Evolutionary conservation across 2,888 invertebrate species (phyloP).

Genomic region (Micropterix aruncella): DNA sequence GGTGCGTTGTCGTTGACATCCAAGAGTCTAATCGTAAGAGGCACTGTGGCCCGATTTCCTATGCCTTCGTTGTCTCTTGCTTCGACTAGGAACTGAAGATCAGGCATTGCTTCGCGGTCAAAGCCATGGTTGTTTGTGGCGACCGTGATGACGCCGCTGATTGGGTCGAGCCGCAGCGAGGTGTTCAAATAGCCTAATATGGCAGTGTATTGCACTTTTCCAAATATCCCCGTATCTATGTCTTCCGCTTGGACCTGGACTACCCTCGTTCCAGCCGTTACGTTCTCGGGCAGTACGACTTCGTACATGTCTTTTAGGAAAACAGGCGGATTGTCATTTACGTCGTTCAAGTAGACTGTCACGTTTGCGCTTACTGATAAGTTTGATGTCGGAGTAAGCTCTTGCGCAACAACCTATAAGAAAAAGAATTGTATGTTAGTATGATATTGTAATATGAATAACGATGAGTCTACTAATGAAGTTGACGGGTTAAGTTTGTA

Average conservation of each 20-base stretch:
- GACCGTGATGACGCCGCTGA: constrained; percentile 69
- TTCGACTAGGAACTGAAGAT: constrained; percentile 67
- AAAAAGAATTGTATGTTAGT: too few species aligned
- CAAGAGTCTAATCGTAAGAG: constrained; percentile 59
- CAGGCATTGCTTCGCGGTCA: constrained; percentile 70
- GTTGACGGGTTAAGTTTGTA: too few species aligned
- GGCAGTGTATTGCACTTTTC: constrained; percentile 63
- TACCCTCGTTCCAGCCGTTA: constrained; percentile 57
- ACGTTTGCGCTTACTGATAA: constrained; percentile 60
- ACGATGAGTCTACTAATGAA: too few species aligned
- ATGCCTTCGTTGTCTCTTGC: constrained; percentile 78
- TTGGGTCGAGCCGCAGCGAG: constrained; percentile 62
- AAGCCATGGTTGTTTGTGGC: constrained; percentile 60
- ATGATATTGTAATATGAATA: too few species aligned
- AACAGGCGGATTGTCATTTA: constrained; percentile 78
- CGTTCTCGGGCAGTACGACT: constrained; percentile 67
- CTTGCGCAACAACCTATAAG: constrained; percentile 67
- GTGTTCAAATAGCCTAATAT: constrained; percentile 67
- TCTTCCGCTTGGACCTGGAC: constrained; percentile 70
- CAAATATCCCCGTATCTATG: constrained; percentile 63
- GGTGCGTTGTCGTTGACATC: constrained; percentile 82
- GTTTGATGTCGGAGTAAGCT: constrained; percentile 63
- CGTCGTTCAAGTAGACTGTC: constrained; percentile 67
- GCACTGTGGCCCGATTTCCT: constrained; percentile 61
- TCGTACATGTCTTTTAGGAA: constrained; percentile 62